Base-by-base conservation (phyloP, 2,113 vertebrate species). In the Plecotus auritus region DNA sequence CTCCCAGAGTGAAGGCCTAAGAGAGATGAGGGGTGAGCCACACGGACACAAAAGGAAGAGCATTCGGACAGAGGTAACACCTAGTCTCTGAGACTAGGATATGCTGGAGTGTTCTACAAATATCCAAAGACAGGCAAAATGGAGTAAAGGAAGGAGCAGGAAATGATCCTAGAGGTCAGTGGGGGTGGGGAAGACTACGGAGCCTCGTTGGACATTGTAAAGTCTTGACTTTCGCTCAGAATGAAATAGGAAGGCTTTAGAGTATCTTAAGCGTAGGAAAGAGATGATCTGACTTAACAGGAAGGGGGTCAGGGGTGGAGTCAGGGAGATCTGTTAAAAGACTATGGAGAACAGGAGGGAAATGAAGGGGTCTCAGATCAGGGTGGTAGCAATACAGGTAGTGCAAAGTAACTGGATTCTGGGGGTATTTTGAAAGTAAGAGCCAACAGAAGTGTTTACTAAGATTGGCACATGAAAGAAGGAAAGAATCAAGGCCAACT, bases 131-230 rank as follows among this genome's bases (percentile, higher is more conserved):
- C 32, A 64, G 67, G 83, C 8, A 20, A n/a, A 61, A 85, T 13
- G 20, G 26, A 69, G 30, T 18, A 1, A 66, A 59, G 16, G 12
- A 4, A 67, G 61, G n/a, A 49, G 56, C 45, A 67, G 28, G 9
- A 18, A 67, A 42, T 7, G 0, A 40, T 26, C 2, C 45, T 30
- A 70, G 45, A 45, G 45, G 49, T 37, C 61, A 47, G 32, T 3
- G 7, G 30, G 47, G 23, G 3, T n/a, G 2, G 8, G 23, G 11
- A 23, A 47, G 51, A 49, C 17, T 3, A 2, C 4, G 2, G 22
- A 67, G 56, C 42, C 35, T 42, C 45, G 28, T 23, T 76, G 32
- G 32, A n/a, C 59, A 70, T 23, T 42, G 18, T n/a, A 10, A 35
- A 47, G 26, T 32, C 32, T 35, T 4, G 7, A 49, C 18, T 40